Percentiles rank a stretch among this genome's conserved stretches.
Conservation (phyloP, 2,888 invertebrate genomes). For the Gerris lacustris region DNA sequence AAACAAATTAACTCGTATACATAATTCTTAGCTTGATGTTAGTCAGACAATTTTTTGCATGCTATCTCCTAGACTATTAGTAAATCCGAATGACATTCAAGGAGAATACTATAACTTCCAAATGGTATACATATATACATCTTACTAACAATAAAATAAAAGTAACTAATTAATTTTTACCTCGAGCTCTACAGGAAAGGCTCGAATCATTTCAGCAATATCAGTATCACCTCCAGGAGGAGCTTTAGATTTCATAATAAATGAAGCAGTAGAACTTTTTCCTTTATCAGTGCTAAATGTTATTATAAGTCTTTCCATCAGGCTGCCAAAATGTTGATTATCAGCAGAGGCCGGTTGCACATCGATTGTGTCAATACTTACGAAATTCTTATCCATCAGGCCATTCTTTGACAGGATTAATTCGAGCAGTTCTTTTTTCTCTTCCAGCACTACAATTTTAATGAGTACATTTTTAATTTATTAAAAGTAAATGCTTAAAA, state of each 20-base stretch:
- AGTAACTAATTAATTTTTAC: not conserved
- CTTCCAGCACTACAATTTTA: not conserved
- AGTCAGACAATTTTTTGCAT: no score
- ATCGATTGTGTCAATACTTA: not conserved
- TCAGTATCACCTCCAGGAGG: not conserved
- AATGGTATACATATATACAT: no score
- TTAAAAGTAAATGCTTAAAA: no score
- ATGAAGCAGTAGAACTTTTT: not conserved
- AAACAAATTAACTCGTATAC: no score
- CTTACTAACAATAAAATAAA: no score
- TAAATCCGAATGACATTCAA: no score
- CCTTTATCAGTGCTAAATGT: not conserved
- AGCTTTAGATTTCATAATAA: not conserved
- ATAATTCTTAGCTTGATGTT: no score
- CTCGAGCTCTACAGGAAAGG: not conserved
- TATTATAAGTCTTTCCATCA: not conserved
- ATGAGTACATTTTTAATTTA: no score
- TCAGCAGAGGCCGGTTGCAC: not conserved
- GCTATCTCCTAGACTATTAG: no score
- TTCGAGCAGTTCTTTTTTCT: not conserved
- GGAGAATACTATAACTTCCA: no score
- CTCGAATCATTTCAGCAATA: slow-evolving; percentile 1
- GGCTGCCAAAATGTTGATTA: not conserved
- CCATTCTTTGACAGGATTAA: not conserved
- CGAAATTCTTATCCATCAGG: not conserved